A percentile compares a stretch with the other conserved stretches of the same genome.
Conservation (phyloP, 2,888 invertebrate species). For the Osmoderma eremita region DNA sequence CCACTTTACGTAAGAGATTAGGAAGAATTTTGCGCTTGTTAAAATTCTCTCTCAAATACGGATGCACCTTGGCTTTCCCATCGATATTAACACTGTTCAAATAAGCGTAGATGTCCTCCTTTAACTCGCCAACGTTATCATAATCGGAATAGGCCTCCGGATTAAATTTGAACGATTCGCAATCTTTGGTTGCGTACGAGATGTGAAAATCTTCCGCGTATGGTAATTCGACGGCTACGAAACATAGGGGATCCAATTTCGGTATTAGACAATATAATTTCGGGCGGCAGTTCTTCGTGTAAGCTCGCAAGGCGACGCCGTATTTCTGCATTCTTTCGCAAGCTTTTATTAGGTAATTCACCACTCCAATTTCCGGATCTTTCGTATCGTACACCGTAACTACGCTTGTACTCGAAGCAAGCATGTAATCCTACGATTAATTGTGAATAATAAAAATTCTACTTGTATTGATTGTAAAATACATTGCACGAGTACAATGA, state of each 20-base stretch:
- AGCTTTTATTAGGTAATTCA: conserved; percentile 35
- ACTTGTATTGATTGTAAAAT: too few species aligned
- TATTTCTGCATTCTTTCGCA: conserved; percentile 24
- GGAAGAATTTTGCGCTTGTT: conserved; percentile 11
- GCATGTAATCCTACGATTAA: conserved; percentile 18
- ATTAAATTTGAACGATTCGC: conserved; percentile 11
- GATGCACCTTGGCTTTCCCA: conserved; percentile 32
- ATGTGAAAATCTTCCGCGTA: conserved; percentile 35
- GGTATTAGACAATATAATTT: conserved; percentile 38
- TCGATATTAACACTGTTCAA: conserved; percentile 29
- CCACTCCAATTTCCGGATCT: conserved; percentile 8
- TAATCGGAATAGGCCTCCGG: conserved; percentile 21
- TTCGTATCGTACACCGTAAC: conserved; percentile 4
- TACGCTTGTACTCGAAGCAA: conserved; percentile 22
- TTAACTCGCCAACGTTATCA: conserved; percentile 6
- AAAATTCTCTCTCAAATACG: conserved; percentile 25
- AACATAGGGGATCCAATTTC: conserved; percentile 19
- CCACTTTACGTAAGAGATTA: conserved; percentile 16
- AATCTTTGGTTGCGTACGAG: conserved; percentile 23
- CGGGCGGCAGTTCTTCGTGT: conserved; percentile 36
- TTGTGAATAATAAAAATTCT: too few species aligned
- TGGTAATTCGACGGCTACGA: conserved; percentile 33
- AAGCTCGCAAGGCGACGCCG: conserved; percentile 33
- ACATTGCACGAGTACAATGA: too few species aligned
- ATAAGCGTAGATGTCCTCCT: conserved; percentile 28